Percentiles rank a stretch among this genome's conserved stretches.
Conservation (phyloP, 2,888 invertebrate genomes). For the Sinohyriopsis cumingii region DNA sequence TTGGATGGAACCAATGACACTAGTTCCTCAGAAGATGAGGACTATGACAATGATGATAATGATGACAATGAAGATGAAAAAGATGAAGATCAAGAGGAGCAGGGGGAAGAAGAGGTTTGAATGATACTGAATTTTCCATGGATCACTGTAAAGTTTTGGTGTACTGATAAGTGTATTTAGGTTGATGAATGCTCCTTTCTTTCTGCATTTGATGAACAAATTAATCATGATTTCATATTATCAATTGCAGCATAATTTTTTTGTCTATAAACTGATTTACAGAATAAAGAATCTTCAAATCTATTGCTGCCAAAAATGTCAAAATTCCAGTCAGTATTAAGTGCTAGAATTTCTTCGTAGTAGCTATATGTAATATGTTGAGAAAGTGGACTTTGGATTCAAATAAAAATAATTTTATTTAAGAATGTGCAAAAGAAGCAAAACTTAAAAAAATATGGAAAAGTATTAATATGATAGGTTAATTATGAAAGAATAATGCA, state of each 20-base stretch:
- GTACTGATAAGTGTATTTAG: background rate
- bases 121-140: background rate
- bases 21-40: conserved; percentile 80
- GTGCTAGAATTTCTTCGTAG: too few relatives aligned
- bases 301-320: too few relatives aligned
- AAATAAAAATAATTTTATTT: too few relatives aligned
- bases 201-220: background rate
- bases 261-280: too few relatives aligned
- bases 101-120: conserved; percentile 69
- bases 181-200: background rate
- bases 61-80: conserved; percentile 80
- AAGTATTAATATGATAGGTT: background rate
- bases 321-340: too few relatives aligned
- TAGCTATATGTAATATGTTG: too few relatives aligned
- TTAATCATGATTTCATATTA: background rate
- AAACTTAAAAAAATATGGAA: too few relatives aligned
- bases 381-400: too few relatives aligned
- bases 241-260: background rate
- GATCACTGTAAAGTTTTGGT: background rate
- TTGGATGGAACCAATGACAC: conserved; percentile 68
- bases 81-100: conserved; percentile 81
- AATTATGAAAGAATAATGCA: background rate
- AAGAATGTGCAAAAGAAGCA: too few relatives aligned
- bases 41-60: conserved; percentile 82
- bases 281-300: too few relatives aligned